phyloP scores from a whole-genome alignment of 92 coral and sea anemone species.

The Zoanthus solanderi region DNA sequence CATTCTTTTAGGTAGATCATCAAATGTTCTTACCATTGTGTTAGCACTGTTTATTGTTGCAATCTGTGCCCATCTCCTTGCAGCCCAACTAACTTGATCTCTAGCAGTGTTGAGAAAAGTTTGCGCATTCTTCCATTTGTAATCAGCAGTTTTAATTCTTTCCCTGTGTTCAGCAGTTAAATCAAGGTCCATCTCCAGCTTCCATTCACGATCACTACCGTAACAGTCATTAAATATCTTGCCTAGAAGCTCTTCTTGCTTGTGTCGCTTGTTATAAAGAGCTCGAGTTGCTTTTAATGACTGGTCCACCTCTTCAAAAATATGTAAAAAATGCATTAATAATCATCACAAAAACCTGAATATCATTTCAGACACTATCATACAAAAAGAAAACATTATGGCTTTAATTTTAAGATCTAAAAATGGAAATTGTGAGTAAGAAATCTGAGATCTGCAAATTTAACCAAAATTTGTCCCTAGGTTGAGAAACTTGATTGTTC shows the following conservation, averaged over 20 bases:
- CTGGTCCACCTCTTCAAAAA: slow-evolving; percentile 43
- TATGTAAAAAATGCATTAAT: background rate
- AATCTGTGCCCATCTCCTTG: slow-evolving; percentile 97
- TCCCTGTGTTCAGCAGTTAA: slow-evolving; percentile 78
- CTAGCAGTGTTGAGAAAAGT: slow-evolving; percentile 70
- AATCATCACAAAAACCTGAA: no score
- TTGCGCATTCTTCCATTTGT: slow-evolving; percentile 82
- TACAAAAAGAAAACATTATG: no score
- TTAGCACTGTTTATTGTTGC: slow-evolving; percentile 65
- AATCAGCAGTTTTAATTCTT: slow-evolving; percentile 71
- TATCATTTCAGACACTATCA: no score
- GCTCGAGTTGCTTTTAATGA: slow-evolving; percentile 64
- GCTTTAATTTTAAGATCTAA: no score
- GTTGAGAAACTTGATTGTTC: no score
- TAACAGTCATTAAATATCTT: slow-evolving; percentile 90
- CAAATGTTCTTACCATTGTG: slow-evolving; percentile 67
- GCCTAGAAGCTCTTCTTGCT: slow-evolving; percentile 77
- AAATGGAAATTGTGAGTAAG: no score
- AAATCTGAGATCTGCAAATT: no score
- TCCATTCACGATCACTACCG: slow-evolving; percentile 93
- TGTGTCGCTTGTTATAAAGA: slow-evolving; percentile 48
- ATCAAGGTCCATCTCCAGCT: slow-evolving; percentile 89
- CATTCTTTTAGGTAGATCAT: background rate
- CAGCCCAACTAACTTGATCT: slow-evolving; percentile 84
- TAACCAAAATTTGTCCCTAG: no score